A percentile compares a stretch with the other conserved stretches of the same genome.
These are phyloP conservation scores for Caracal caracal DNA, from an alignment of 2,113 vertebrate genomes.

Conservation along the genomic window DNA sequence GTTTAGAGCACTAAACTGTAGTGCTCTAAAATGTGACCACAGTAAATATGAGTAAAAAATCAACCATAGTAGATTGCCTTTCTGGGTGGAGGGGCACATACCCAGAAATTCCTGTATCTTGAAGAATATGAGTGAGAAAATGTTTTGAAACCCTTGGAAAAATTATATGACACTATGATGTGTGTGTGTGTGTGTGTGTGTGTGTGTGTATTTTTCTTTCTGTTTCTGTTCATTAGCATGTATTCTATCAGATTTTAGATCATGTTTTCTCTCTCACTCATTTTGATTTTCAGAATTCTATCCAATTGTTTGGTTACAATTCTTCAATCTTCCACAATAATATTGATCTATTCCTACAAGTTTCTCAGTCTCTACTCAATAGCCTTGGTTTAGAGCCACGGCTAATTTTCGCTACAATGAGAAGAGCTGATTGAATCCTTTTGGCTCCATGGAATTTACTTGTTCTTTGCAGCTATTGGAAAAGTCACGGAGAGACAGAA, in stretches of 20 bases:
- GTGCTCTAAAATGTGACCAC: background rate
- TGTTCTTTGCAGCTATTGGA: background rate
- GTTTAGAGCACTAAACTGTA: background rate
- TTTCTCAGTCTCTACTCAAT: background rate
- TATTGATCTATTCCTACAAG: background rate
- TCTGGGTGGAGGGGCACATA: background rate
- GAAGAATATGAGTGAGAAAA: background rate
- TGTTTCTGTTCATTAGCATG: background rate
- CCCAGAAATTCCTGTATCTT: background rate
- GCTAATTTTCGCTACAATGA: background rate
- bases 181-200: background rate
- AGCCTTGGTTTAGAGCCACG: background rate
- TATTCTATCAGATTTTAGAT: background rate
- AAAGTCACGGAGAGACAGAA: background rate
- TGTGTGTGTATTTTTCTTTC: background rate
- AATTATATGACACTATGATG: background rate
- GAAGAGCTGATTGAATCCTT: background rate
- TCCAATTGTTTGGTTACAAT: background rate
- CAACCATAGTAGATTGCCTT: background rate
- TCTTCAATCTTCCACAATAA: background rate
- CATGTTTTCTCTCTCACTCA: background rate
- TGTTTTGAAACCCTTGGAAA: background rate
- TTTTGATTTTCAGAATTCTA: conserved; percentile 25
- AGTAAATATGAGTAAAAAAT: background rate
- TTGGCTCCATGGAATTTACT: background rate